These are phyloP conservation scores for Erannis defoliaria DNA, from an alignment of 2,888 invertebrate species.

Conservation along the genomic window DNA sequence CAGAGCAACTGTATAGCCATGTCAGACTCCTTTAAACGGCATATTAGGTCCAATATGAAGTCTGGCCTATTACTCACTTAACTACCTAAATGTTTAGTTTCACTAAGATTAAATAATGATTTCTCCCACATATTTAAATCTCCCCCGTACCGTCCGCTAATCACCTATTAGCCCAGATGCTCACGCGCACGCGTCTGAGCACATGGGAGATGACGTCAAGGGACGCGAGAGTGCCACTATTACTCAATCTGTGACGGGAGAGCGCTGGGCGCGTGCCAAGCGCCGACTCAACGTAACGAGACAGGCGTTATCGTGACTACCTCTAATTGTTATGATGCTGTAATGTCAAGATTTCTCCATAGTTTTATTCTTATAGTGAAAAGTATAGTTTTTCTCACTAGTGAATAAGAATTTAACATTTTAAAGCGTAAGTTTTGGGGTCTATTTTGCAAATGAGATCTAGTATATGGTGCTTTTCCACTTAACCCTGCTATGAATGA, in stretches of 20 bases:
- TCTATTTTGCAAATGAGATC: no score
- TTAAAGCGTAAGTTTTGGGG: no score
- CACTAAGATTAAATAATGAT: neutral
- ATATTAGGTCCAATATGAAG: no score
- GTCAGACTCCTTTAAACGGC: no score
- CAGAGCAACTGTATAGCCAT: no score
- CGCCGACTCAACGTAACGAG: slow-evolving; percentile 19
- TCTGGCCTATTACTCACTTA: no score
- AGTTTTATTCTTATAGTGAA: neutral
- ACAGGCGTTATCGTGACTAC: slow-evolving; percentile 10
- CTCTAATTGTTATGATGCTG: slow-evolving; percentile 13
- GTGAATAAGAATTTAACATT: neutral
- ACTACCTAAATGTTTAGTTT: no score
- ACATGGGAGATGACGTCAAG: slow-evolving; percentile 37
- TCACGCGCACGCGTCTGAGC: slow-evolving; percentile 20
- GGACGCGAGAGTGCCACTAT: slow-evolving; percentile 16
- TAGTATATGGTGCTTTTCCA: no score
- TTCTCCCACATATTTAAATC: slow-evolving; percentile 14
- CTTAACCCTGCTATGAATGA: no score
- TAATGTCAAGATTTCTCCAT: neutral
- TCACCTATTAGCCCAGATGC: slow-evolving; percentile 41
- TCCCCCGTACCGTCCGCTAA: slow-evolving; percentile 6
- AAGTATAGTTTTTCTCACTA: neutral
- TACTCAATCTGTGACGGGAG: slow-evolving; percentile 11
- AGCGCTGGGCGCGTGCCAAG: slow-evolving; percentile 19